Percentiles rank a stretch among this genome's conserved stretches.
These are phyloP conservation scores for Sebastolobus alascanus DNA, from an alignment of 2,797 vertebrate genomes.

Conservation along the genomic window DNA sequence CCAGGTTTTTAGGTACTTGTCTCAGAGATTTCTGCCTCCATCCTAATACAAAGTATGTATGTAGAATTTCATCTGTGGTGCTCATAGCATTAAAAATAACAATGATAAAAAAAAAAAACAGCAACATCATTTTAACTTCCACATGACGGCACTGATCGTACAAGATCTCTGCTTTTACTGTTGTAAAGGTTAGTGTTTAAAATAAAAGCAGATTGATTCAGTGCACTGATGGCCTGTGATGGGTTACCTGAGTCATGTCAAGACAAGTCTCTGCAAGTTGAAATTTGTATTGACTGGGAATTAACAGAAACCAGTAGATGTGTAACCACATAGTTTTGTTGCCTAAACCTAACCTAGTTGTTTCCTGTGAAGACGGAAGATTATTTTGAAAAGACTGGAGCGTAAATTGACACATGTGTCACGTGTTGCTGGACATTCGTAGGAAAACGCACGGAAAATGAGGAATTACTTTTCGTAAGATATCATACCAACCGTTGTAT, in stretches of 20 bases:
- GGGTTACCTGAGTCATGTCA: background rate
- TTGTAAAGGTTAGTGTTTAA: background rate
- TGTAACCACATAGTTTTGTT: background rate
- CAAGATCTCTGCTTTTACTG: background rate
- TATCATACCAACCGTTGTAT: too few relatives aligned
- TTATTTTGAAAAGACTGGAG: too few relatives aligned
- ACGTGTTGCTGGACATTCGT: too few relatives aligned
- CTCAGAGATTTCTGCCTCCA: too few relatives aligned
- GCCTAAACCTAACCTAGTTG: too few relatives aligned
- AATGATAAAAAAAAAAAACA: background rate
- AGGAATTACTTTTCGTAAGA: accelerated
- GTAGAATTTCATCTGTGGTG: background rate
- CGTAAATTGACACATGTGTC: too few relatives aligned
- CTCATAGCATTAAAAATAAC: background rate
- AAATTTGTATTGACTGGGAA: background rate
- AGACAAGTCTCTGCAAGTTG: background rate
- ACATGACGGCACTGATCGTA: too few relatives aligned
- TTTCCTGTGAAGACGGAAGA: too few relatives aligned
- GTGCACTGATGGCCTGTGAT: background rate
- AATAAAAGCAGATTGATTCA: background rate
- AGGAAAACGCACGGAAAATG: accelerated
- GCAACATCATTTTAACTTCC: background rate
- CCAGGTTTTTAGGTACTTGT: too few relatives aligned
- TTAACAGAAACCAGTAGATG: background rate
- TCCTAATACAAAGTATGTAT: too few relatives aligned